These are phyloP conservation scores for Thamnophis sirtalis DNA, from an alignment of 2,113 vertebrate species.

Conservation along the genomic window DNA sequence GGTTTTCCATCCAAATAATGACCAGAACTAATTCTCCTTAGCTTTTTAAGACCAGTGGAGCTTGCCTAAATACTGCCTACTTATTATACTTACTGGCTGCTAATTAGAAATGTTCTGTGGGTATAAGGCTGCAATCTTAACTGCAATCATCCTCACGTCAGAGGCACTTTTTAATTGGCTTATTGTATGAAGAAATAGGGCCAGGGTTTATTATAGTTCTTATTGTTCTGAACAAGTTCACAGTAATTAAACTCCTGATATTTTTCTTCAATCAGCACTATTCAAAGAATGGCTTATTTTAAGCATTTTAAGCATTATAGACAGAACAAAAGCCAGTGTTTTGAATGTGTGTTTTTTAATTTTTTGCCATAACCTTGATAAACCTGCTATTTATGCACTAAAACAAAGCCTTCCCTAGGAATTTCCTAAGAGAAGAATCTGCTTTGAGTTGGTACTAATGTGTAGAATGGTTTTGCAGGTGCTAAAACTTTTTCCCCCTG, in stretches of 20 bases:
- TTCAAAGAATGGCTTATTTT: conserved; percentile 9
- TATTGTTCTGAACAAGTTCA: background rate
- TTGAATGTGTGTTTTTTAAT: background rate
- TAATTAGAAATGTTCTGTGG: background rate
- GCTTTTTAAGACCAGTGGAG: background rate
- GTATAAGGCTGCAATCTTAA: background rate
- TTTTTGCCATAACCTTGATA: background rate
- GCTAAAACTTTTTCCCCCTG: background rate
- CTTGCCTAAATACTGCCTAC: background rate
- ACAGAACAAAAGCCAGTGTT: background rate
- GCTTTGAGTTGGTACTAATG: background rate
- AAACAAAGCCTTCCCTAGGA: background rate
- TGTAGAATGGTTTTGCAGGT: background rate
- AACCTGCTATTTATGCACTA: background rate
- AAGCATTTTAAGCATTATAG: background rate
- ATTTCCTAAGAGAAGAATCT: background rate
- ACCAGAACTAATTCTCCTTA: background rate
- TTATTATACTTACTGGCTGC: background rate
- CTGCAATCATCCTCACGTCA: background rate
- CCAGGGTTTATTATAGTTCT: conserved; percentile 7
- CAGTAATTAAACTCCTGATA: background rate
- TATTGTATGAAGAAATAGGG: background rate
- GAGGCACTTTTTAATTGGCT: conserved; percentile 10
- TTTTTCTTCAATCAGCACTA: conserved; percentile 10
- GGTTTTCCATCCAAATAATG: background rate